Conservation (phyloP, 2,797 vertebrate species). For the Taeniopygia guttata region DNA sequence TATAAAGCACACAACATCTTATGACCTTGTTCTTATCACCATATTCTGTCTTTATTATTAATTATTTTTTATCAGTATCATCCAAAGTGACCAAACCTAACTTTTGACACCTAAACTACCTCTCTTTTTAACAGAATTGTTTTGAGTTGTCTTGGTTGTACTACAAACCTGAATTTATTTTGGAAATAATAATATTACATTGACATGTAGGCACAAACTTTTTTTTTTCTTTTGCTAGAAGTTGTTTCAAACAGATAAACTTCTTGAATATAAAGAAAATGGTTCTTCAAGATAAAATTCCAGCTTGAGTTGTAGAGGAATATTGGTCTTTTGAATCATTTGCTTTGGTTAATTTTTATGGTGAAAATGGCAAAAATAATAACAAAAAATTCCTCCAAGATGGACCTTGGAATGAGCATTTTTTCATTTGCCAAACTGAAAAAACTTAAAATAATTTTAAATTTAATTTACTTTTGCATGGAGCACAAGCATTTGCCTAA, state of each 20-base stretch:
- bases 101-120: background rate
- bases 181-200: background rate
- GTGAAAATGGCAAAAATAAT: background rate
- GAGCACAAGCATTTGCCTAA: background rate
- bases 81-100: background rate
- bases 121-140: background rate
- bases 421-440: background rate
- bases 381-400: background rate
- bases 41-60: background rate
- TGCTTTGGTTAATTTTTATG: background rate
- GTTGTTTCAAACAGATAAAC: background rate
- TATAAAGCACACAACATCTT: background rate
- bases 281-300: background rate
- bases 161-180: background rate
- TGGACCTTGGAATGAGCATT: background rate
- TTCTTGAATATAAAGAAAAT: background rate
- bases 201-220: background rate
- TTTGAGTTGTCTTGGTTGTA: background rate
- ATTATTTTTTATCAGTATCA: background rate
- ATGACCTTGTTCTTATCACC: background rate
- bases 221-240: background rate
- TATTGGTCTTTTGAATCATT: background rate
- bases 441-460: background rate
- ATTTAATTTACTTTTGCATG: background rate
- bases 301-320: background rate